A percentile compares a stretch with the other conserved stretches of the same genome.
Evolutionary conservation across 2,888 invertebrate genomes (phyloP).

Genomic region (Volucella zonaria): DNA sequence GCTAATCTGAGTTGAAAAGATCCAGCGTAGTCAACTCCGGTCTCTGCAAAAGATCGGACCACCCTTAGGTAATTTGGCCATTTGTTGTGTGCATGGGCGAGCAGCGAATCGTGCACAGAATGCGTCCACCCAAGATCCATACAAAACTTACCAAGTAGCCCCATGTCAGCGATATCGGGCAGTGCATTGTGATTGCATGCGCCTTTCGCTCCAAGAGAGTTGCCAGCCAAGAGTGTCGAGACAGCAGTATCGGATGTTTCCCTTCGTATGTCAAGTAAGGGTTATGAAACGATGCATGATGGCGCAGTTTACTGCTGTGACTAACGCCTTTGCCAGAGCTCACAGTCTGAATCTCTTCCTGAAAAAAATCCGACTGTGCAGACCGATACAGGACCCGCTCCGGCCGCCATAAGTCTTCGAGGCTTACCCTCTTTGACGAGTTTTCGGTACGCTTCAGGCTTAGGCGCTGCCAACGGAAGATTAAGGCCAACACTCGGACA

Average conservation of each 20-base stretch:
- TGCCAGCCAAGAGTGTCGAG: conserved; percentile 27
- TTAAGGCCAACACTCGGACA: not conserved
- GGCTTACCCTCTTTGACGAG: not conserved
- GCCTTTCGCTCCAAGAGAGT: conserved; percentile 6
- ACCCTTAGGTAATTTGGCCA: too few relatives aligned
- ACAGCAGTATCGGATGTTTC: conserved; percentile 19
- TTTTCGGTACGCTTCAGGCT: not conserved
- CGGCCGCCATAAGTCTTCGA: conserved; percentile 9
- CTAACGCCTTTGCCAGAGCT: not conserved
- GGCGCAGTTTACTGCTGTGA: conserved; percentile 8
- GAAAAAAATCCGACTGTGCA: conserved; percentile 8
- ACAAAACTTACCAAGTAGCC: conserved; percentile 14
- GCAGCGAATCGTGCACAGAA: not conserved
- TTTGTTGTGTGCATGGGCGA: too few relatives aligned
- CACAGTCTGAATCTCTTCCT: conserved; percentile 9
- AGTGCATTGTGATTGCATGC: conserved; percentile 1
- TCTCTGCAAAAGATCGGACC: too few relatives aligned
- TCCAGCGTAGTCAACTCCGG: conserved; percentile 12
- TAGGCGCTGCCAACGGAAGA: not conserved
- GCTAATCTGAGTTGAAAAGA: conserved; percentile 2
- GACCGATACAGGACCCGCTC: conserved; percentile 11
- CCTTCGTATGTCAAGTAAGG: conserved; percentile 6
- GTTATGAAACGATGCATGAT: conserved; percentile 15
- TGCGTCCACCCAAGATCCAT: not conserved
- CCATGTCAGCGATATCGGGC: not conserved